These are phyloP conservation scores for Penaeus vannamei DNA, from an alignment of 1,140 invertebrate genomes.

Conservation along the genomic window DNA sequence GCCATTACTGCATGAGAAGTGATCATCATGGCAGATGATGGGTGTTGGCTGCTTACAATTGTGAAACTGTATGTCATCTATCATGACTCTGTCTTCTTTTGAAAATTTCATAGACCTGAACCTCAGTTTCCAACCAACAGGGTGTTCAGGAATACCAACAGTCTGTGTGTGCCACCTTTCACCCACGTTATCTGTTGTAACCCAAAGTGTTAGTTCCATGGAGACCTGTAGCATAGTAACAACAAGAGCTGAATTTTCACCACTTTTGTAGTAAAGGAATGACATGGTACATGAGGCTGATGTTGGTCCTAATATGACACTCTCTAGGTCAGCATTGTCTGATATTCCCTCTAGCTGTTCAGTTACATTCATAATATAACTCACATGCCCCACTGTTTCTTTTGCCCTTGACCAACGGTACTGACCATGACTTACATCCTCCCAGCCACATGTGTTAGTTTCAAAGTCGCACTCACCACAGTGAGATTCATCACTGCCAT, in stretches of 20 bases:
- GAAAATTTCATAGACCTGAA: background rate
- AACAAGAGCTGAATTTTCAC: background rate
- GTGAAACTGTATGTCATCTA: conserved; percentile 12
- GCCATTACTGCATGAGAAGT: conserved; percentile 25
- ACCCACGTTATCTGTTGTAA: background rate
- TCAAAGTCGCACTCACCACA: conserved; percentile 26
- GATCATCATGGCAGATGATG: background rate
- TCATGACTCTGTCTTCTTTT: background rate
- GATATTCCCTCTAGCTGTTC: background rate
- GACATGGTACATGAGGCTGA: background rate
- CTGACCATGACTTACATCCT: background rate
- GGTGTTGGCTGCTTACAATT: background rate
- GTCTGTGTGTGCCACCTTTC: background rate
- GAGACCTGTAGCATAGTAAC: background rate
- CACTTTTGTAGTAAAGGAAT: conserved; percentile 19
- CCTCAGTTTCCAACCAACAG: background rate
- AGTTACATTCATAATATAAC: background rate
- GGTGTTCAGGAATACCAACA: background rate
- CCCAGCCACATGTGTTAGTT: background rate
- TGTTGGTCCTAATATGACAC: background rate
- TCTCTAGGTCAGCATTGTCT: background rate
- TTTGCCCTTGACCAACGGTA: background rate
- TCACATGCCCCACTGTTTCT: background rate
- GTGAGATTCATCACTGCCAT: background rate
- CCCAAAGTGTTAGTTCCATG: conserved; percentile 1